Evolutionary conservation across 2,888 invertebrate genomes (phyloP).

Genomic region (Cataglyphis livida): DNA sequence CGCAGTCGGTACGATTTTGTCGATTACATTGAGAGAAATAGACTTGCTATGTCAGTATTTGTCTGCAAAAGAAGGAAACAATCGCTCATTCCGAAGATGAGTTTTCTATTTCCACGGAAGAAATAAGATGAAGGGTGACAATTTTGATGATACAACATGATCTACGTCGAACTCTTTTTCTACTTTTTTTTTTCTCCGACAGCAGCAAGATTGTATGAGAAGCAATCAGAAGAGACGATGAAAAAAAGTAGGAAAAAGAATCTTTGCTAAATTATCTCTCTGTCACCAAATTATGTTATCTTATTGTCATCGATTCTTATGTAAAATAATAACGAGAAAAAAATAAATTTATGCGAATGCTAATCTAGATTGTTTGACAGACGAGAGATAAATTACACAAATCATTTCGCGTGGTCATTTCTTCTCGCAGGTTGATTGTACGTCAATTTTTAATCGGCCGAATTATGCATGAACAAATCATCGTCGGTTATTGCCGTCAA

Average conservation of each 20-base stretch:
- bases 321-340: not conserved
- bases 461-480: constrained; percentile 46
- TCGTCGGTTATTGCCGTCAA: constrained; percentile 54
- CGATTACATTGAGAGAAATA: constrained; percentile 58
- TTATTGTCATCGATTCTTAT: not conserved
- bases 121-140: constrained; percentile 8
- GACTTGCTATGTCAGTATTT: constrained; percentile 56
- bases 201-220: not conserved
- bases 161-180: not conserved
- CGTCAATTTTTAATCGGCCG: constrained; percentile 39
- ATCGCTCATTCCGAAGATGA: constrained; percentile 41
- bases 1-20: constrained; percentile 58
- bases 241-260: constrained; percentile 1
- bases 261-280: constrained; percentile 4
- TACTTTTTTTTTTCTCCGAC: not conserved
- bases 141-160: constrained; percentile 45
- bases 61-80: constrained; percentile 43
- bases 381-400: not conserved
- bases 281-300: not conserved
- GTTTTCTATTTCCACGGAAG: constrained; percentile 39
- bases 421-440: not conserved
- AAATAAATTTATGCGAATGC: not conserved
- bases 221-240: not conserved
- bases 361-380: not conserved
- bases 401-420: not conserved